Evolutionary conservation across 2,113 vertebrate species (phyloP).

Genomic region (Calyptommatus sinebrachiatus): DNA sequence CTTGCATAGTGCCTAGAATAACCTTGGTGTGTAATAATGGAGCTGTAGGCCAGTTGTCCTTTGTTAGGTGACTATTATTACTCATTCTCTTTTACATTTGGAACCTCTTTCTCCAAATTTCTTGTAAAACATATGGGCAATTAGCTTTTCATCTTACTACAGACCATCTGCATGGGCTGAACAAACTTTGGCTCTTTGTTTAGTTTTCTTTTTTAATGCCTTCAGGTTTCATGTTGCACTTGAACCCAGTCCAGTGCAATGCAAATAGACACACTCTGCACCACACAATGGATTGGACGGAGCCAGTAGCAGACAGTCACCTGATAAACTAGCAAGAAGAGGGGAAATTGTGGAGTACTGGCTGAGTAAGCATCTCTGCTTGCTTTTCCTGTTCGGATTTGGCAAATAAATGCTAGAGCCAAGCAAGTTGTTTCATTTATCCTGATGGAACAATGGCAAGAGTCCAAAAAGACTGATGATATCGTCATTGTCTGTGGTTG

Average conservation of each 20-base stretch:
- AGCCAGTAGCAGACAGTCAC: neutral
- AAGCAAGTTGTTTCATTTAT: neutral
- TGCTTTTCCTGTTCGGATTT: neutral
- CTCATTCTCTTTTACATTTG: neutral
- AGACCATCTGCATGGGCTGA: neutral
- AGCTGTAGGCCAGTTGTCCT: neutral
- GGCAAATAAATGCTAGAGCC: neutral
- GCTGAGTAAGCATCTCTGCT: neutral
- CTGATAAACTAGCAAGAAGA: neutral
- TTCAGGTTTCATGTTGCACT: neutral
- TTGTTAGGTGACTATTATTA: neutral
- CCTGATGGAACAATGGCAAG: neutral
- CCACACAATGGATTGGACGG: neutral
- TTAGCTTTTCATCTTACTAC: neutral
- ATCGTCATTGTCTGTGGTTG: neutral
- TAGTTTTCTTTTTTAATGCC: neutral
- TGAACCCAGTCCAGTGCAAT: neutral
- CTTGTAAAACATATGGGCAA: neutral
- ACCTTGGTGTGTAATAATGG: neutral
- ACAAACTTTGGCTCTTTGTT: neutral
- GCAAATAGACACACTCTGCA: neutral
- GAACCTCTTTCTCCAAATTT: neutral
- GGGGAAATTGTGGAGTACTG: neutral
- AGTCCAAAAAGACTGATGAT: neutral
- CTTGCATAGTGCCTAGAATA: constrained; percentile 10